Conservation (phyloP, 2,113 vertebrate genomes). For the Fulica atra region DNA sequence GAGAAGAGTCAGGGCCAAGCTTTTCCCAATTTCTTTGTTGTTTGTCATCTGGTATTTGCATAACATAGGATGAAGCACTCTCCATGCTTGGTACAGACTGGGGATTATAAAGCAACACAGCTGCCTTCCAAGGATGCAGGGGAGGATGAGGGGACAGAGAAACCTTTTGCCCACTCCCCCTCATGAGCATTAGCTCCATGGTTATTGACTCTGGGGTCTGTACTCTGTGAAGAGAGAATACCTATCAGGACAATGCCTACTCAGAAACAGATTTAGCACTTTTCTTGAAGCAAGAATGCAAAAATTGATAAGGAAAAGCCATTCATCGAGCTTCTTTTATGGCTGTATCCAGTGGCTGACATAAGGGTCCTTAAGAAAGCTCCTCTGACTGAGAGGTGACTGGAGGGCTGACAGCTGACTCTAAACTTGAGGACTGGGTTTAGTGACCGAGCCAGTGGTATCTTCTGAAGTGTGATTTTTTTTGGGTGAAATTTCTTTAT, state of each 20-base stretch:
- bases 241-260: background rate
- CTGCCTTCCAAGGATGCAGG: background rate
- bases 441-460: background rate
- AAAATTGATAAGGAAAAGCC: background rate
- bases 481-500: background rate
- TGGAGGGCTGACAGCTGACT: background rate
- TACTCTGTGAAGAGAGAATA: background rate
- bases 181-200: background rate
- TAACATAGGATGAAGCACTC: background rate
- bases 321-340: background rate
- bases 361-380: background rate
- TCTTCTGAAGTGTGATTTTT: background rate
- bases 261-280: background rate
- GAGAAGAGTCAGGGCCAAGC: background rate
- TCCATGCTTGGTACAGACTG: background rate
- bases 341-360: background rate
- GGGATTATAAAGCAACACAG: background rate
- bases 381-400: background rate
- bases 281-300: background rate
- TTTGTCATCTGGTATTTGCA: background rate
- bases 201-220: background rate
- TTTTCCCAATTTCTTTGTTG: background rate
- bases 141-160: background rate
- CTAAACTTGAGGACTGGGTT: background rate
- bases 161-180: fast-evolving